Base-by-base conservation (phyloP, 1,140 invertebrate genomes). In the Aricia agestis region DNA sequence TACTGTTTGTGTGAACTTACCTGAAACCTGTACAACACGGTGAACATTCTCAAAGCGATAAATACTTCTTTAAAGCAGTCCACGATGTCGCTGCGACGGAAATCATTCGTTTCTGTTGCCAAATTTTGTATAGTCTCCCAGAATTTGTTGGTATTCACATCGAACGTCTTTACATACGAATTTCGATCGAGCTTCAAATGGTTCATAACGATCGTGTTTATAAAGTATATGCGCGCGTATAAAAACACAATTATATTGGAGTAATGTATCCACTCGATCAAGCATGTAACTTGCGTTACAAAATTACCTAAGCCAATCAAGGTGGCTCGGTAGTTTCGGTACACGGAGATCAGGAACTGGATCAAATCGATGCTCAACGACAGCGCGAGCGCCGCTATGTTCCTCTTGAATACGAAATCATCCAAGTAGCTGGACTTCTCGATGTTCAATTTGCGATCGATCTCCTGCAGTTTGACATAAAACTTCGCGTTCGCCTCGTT, bases 121-220 rank as follows among this genome's bases (percentile, higher is more conserved):
- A 82, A 57, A 15, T 66, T 65, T 32, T 74, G 76, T 67, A 79
- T 72, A 45, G 68, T 17, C 52, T 73, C 75, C 13, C 75, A 58
- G 25, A 69, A n/a, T 17, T 59, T 25, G 5, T 58, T 45, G 68
- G 69, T 32, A 32, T 45, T 2, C 63, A 18, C 0, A 15, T 69
- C 36, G 66, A 66, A 13, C 32, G 9, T 63, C 0, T 69, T 61
- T 1, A n/a, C 63, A 1, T 42, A 31, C 45, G 70, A 4, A n/a
- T 68, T 69, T n/a, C 11, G 42, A 45, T 45, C 9, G 4, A 58
- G 52, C 1, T 75, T 63, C 17, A 76, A 66, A 70, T 82, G 72
- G 63, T 85, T 83, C 6, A 41, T 72, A 19, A 88, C 76, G 31
- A 85, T 80, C 15, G 74, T 69, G 69, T 84, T 89, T 11, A 89